These are phyloP conservation scores for Bos indicus DNA, from an alignment of 2,113 vertebrate species.

Conservation along the genomic window DNA sequence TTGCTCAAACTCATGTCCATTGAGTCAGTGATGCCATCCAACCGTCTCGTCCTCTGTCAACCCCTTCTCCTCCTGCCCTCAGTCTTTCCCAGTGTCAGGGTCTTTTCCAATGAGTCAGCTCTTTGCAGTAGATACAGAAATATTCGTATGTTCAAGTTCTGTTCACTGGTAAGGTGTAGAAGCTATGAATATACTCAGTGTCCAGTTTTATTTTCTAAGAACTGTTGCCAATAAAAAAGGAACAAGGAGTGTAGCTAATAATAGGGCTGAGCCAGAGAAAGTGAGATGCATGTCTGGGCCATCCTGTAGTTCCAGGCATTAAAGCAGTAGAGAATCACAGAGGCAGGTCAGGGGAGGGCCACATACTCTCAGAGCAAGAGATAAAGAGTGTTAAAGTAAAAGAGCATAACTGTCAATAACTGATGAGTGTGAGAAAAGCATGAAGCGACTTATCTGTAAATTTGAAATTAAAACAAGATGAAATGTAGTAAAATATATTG, in stretches of 20 bases:
- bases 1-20: background rate
- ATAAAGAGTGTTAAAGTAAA: background rate
- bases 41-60: background rate
- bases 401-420: background rate
- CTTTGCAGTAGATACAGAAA: background rate
- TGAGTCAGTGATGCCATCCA: background rate
- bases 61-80: background rate
- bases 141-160: background rate
- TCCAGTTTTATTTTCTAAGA: background rate
- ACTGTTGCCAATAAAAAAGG: background rate
- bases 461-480: background rate
- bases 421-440: background rate
- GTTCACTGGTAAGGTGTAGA: background rate
- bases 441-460: background rate
- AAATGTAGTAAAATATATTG: background rate
- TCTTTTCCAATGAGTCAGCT: background rate
- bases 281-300: fast-evolving
- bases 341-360: background rate
- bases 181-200: background rate
- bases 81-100: background rate
- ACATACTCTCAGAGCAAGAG: background rate
- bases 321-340: background rate
- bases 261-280: background rate
- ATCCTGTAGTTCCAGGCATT: fast-evolving
- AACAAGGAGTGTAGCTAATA: background rate